phyloP scores from a whole-genome alignment of 2,888 invertebrate species.

The Coelopa pilipes region DNA sequence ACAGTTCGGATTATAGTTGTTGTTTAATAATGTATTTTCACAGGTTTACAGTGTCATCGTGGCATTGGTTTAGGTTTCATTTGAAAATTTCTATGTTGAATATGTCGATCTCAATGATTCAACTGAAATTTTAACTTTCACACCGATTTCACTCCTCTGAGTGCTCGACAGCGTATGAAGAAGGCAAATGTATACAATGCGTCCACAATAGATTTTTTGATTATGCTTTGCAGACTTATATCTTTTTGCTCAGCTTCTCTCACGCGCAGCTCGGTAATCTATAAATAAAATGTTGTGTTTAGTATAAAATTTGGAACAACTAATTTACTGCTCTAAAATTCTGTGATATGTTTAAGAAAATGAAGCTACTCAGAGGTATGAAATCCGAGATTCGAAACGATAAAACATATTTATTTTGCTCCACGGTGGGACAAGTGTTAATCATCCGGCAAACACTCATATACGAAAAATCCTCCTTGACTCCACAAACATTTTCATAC shows the following conservation, averaged over 20 bases:
- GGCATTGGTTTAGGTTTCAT: not conserved
- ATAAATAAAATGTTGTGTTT: constrained; percentile 21
- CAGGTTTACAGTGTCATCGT: not conserved
- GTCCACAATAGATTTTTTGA: constrained; percentile 9
- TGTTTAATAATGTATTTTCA: too few species aligned
- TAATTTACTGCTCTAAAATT: not conserved
- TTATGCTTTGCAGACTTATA: not conserved
- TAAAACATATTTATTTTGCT: too few species aligned
- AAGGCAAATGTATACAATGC: constrained; percentile 5
- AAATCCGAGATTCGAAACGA: too few species aligned
- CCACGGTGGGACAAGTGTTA: too few species aligned
- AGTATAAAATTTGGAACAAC: not conserved
- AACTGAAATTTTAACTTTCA: constrained; percentile 2
- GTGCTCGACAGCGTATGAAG: constrained; percentile 10
- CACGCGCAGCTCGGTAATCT: not conserved
- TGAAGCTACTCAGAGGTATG: too few species aligned
- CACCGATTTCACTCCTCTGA: not conserved
- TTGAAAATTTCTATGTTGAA: not conserved
- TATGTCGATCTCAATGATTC: not conserved
- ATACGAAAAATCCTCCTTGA: too few species aligned
- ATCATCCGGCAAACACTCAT: too few species aligned
- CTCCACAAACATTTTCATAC: too few species aligned
- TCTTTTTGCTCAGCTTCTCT: not conserved
- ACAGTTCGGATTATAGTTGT: too few species aligned
- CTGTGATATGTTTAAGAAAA: too few species aligned